These are phyloP conservation scores for Gonioctena quinquepunctata DNA, from an alignment of 1,140 invertebrate genomes.

Conservation along the genomic window DNA sequence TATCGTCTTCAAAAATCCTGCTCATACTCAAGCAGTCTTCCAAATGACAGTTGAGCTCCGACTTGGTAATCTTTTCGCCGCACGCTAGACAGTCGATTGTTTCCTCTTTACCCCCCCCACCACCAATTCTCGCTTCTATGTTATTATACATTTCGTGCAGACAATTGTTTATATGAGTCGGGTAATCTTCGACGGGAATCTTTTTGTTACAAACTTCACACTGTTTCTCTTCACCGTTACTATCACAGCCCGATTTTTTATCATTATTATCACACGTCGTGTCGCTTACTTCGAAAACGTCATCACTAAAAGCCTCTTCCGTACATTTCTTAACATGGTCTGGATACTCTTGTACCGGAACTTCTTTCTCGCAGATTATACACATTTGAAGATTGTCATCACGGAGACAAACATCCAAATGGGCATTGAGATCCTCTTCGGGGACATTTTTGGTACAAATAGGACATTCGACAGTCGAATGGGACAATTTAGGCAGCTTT, in stretches of 20 bases:
- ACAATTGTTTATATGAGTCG: slow-evolving; percentile 63
- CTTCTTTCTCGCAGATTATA: slow-evolving; percentile 47
- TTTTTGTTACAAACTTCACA: slow-evolving; percentile 62
- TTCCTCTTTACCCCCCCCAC: slow-evolving; percentile 28
- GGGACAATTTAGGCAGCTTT: slow-evolving; percentile 27
- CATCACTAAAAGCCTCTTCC: slow-evolving; percentile 30
- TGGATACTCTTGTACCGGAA: slow-evolving; percentile 50
- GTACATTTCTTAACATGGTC: slow-evolving; percentile 56
- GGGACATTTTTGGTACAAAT: slow-evolving; percentile 62
- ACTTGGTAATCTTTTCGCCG: slow-evolving; percentile 57
- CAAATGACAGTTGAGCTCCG: slow-evolving; percentile 64
- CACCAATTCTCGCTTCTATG: slow-evolving; percentile 45
- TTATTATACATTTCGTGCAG: slow-evolving; percentile 56
- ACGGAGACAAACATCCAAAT: slow-evolving; percentile 65
- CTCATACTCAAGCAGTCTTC: slow-evolving; percentile 60
- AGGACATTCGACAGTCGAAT: slow-evolving; percentile 59
- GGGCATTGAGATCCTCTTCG: slow-evolving; percentile 58
- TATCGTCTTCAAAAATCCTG: slow-evolving; percentile 38
- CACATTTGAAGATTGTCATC: slow-evolving; percentile 38
- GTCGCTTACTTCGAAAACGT: not conserved
- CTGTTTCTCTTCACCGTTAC: slow-evolving; percentile 35
- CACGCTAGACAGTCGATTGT: slow-evolving; percentile 65
- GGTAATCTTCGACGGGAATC: slow-evolving; percentile 55
- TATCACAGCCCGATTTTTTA: not conserved
- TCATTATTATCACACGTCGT: not conserved